Base-by-base conservation (phyloP, 2,888 invertebrate species). In the Sarcophaga subvicina region DNA sequence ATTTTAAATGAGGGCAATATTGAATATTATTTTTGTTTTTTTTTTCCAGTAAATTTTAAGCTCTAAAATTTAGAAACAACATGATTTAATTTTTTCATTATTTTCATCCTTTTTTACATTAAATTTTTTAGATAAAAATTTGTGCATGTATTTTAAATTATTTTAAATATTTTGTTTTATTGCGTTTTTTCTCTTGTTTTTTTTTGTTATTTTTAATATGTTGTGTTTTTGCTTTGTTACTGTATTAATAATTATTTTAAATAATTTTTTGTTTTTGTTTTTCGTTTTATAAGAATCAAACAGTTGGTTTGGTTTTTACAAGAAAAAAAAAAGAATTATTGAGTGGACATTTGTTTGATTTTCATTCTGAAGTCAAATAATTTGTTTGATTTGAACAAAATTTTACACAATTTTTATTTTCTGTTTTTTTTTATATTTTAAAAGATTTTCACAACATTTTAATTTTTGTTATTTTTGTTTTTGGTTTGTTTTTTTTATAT, bases 31-130 rank as follows among this genome's bases (percentile, higher is more conserved):
- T 67, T 20, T 37, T 37, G 6, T 73, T 79, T 77, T 20, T 75
- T 63, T 62, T 63, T 67, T 49, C 54, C 10, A 75, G 64, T 75
- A 27, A 64, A 70, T 59, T 66, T 63, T 71, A 85, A 85, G 84
- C 80, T 85, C 80, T 80, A 80, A 80, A 85, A 75, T 80, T 73
- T 77, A 63, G 80, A 85, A 85, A 85, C 59, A 84, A 80, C 60
- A 82, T 60, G 82, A 25, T 45, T 71, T 77, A 60, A 47, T 49
- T 67, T 66, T 25, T 63, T 20, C n/a, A 62, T 67, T 25, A 47
- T 78, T 78, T 17, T 82, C 22, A 25, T 70, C 5, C 22, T 69
- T 75, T 49, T 66, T 73, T 69, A n/a, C n/a, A 20, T 45, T 12
- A 64, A 20, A 77, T 45, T 59, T 66, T 59, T 45, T n/a, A 77